Evolutionary conservation across 35 echinoderm and acorn worm species (phyloP), one percentile per base, ranked within the genome.

Genomic region (Heliocidaris tuberculata): DNA sequence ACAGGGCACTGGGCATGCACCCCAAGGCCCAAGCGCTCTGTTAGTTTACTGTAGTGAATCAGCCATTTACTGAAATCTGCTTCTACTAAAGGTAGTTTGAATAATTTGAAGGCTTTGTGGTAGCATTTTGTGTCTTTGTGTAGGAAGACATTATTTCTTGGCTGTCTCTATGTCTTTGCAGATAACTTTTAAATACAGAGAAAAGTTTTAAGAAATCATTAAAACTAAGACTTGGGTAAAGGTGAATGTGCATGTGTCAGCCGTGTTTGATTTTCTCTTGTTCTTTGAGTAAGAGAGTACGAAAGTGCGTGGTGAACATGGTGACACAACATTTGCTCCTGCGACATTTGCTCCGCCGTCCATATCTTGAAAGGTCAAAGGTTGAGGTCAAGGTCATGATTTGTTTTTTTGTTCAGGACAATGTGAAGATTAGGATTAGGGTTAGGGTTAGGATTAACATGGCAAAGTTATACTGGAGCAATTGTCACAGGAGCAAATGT

Each of bases 41-140:
- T 19, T 78, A 78, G 19, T 78, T 78, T 78, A 27, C 65, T 78
- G 65, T 78, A 78, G 65, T n/a, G 65, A 78, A 78, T 78, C 65
- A 78, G 65, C 65, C 65, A 8, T 78, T 27, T 27, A 78, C 65
- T 78, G 65, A 78, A 78, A 78, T 78, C 21, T n/a, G 27, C 65
- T 78, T 19, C 65, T 78, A 78, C 65, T 78, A 2, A 21, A 27
- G 27, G 65, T 78, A 78, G 65, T 78, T 78, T 78, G 65, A 78
- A 78, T 78, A 21, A n/a, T 78, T 78, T 78, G 65, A 78, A 78
- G 27, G 65, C 65, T 78, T 78, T 78, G 65, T 78, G 65, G 65
- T 78, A 78, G 65, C 21, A n/a, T 78, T 56, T 19, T 78, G 65
- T 78, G 19, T 78, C 27, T 78, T 60, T 7, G 21, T 78, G 65